Percentiles rank a stretch among this genome's conserved stretches.
phyloP scores from a whole-genome alignment of 2,888 invertebrate species.

The Lamellibrachia satsuma region DNA sequence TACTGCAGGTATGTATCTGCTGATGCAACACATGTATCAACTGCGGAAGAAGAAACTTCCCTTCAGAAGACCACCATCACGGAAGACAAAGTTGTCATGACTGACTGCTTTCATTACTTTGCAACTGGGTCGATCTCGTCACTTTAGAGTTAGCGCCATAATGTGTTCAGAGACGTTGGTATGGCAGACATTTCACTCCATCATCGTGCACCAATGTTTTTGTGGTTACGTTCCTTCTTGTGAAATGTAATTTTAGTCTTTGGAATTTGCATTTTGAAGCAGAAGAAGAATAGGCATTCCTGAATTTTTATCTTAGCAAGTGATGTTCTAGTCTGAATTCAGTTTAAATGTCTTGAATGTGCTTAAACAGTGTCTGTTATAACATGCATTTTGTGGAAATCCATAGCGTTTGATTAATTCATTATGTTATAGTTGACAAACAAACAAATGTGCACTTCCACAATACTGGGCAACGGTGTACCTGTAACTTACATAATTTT shows the following conservation, averaged over 20 bases:
- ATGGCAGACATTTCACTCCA: background rate
- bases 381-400: background rate
- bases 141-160: background rate
- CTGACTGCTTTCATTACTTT: background rate
- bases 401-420: too few species aligned
- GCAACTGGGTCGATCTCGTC: background rate
- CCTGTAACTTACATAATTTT: too few species aligned
- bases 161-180: background rate
- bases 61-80: background rate
- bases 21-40: conserved; percentile 42
- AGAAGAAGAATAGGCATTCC: background rate
- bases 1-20: conserved; percentile 38
- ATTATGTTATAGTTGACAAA: too few species aligned
- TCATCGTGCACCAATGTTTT: background rate
- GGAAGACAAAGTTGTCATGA: background rate
- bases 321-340: background rate
- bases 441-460: too few species aligned
- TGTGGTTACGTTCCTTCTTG: background rate
- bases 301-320: background rate
- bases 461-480: too few species aligned
- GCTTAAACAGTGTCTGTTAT: background rate
- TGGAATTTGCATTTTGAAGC: background rate
- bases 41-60: conserved; percentile 40
- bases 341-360: background rate
- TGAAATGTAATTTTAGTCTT: background rate